phyloP scores from a whole-genome alignment of 2,797 vertebrate species.

The Labroides dimidiatus region DNA sequence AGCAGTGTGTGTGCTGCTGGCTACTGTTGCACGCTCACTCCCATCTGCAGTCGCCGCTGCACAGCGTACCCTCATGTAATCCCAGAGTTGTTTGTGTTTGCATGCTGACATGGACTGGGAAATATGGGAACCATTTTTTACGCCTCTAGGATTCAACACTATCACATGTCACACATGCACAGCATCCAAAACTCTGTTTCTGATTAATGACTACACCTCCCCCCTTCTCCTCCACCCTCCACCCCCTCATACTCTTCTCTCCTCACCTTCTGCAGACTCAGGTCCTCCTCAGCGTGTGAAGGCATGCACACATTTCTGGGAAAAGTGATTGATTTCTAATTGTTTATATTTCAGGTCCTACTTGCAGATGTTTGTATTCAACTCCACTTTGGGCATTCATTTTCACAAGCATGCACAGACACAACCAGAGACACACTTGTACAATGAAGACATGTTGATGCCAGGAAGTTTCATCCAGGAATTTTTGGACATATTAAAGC shows the following conservation, averaged over 20 bases:
- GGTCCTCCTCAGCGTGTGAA: conserved; percentile 57
- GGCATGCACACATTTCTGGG: conserved; percentile 54
- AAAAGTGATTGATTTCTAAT: conserved; percentile 71
- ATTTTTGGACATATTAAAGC: conserved; percentile 61
- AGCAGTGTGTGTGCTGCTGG: conserved; percentile 53
- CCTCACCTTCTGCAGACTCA: conserved; percentile 39
- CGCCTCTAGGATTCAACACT: conserved; percentile 37
- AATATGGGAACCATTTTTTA: conserved; percentile 48
- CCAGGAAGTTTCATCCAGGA: conserved; percentile 71
- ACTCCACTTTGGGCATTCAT: conserved; percentile 30
- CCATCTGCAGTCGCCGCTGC: conserved; percentile 26
- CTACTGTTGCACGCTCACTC: conserved; percentile 47
- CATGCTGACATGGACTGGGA: conserved; percentile 37
- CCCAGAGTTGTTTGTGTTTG: conserved; percentile 57
- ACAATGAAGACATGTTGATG: conserved; percentile 43
- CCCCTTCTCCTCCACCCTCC: background rate
- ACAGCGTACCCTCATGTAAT: conserved; percentile 34
- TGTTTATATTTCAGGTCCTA: conserved; percentile 68
- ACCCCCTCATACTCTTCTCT: conserved; percentile 20
- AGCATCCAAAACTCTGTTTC: conserved; percentile 48
- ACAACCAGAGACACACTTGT: conserved; percentile 53
- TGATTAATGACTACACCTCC: conserved; percentile 54
- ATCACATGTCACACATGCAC: conserved; percentile 44
- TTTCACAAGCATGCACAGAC: conserved; percentile 51
- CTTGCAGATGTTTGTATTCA: conserved; percentile 71